Conservation (phyloP, 2,888 invertebrate species). For the Sthenelais limicola region DNA sequence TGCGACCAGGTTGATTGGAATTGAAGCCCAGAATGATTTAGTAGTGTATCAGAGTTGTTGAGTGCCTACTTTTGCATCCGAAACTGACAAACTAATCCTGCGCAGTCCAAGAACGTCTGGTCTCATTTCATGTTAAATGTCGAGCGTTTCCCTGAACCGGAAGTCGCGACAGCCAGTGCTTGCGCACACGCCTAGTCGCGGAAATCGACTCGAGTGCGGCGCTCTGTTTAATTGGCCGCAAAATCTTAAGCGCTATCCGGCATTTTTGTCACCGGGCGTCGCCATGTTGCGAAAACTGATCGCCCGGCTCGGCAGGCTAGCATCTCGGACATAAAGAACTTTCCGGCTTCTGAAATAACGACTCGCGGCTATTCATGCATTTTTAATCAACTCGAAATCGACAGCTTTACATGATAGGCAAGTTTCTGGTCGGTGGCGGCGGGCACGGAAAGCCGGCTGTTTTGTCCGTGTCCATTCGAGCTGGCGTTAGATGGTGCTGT, state of each 20-base stretch:
- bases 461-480: constrained; percentile 15
- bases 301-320: constrained; percentile 31
- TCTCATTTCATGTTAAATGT: constrained; percentile 40
- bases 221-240: constrained; percentile 39
- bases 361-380: constrained; percentile 34
- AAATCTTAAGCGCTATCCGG: constrained; percentile 39
- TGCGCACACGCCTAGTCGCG: constrained; percentile 32
- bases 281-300: constrained; percentile 31
- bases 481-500: background rate
- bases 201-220: constrained; percentile 33
- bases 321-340: constrained; percentile 37
- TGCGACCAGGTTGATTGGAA: constrained; percentile 28
- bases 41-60: constrained; percentile 40
- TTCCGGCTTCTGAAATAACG: constrained; percentile 37
- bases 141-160: constrained; percentile 33
- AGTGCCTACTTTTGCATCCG: constrained; percentile 37
- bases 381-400: constrained; percentile 33
- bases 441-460: constrained; percentile 8
- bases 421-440: constrained; percentile 18
- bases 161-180: constrained; percentile 31
- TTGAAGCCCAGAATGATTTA: constrained; percentile 38
- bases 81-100: constrained; percentile 38
- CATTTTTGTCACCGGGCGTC: constrained; percentile 21
- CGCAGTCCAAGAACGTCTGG: constrained; percentile 28
- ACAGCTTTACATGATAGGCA: constrained; percentile 35